Percentiles rank a stretch among this genome's conserved stretches.
Conservation (phyloP, 2,888 invertebrate species). For the Chromoteleia sp. region DNA sequence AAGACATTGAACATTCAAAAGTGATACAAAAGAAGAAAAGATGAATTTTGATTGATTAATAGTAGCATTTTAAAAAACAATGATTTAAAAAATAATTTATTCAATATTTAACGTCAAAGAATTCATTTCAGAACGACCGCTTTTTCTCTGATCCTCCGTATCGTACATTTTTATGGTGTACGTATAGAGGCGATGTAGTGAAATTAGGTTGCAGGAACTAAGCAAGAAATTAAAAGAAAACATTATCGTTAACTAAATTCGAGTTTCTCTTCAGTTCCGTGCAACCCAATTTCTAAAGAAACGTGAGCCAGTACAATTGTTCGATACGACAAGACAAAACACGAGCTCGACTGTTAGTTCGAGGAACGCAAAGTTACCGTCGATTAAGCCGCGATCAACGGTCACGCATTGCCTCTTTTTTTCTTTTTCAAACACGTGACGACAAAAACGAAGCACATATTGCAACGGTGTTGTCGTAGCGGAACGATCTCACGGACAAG, state of each 20-base stretch:
- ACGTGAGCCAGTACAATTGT: slow-evolving; percentile 39
- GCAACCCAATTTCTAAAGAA: slow-evolving; percentile 41
- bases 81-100: too few species aligned
- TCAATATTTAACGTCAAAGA: too few species aligned
- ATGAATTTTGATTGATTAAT: too few species aligned
- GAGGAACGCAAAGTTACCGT: slow-evolving; percentile 25
- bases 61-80: too few species aligned
- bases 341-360: slow-evolving; percentile 10
- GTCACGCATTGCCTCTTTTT: slow-evolving; percentile 31
- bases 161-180: not conserved
- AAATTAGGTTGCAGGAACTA: slow-evolving; percentile 22
- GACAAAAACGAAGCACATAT: slow-evolving; percentile 38
- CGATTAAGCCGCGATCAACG: slow-evolving; percentile 22
- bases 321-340: slow-evolving; percentile 37
- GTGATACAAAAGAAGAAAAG: too few species aligned
- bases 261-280: slow-evolving; percentile 34
- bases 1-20: too few species aligned
- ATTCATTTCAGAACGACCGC: too few species aligned
- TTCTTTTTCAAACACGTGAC: slow-evolving; percentile 8
- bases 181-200: not conserved
- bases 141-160: too few species aligned
- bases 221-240: slow-evolving; percentile 19
- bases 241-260: slow-evolving; percentile 49
- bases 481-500: slow-evolving; percentile 68
- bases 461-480: slow-evolving; percentile 44